Evolutionary conservation across 1,140 invertebrate species (phyloP), one percentile per base, ranked within the genome.

Genomic region (Drosophila gunungcola): DNA sequence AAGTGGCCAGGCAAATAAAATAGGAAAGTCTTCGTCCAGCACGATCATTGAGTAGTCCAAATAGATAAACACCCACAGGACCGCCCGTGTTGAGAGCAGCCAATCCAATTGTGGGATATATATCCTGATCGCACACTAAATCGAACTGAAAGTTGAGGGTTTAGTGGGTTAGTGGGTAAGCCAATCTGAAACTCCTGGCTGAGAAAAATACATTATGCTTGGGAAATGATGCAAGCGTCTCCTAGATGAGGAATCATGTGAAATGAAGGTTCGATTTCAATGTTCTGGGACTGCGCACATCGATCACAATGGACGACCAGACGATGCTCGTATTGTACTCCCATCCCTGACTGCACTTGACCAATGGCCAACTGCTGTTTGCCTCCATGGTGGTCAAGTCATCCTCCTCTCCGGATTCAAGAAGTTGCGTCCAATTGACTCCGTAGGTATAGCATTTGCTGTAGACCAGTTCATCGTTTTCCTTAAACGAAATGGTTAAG

Each of bases 41-140:
- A 63, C 96, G 95, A 93, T 98, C 97, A 84, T 97, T 97, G 2
- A 98, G 92, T 34, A 95, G 92, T 6, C 97, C 97, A 93, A 97
- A 98, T 11, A 96, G 93, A 88, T 97, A 97, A 6, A 97, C 97
- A 36, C 97, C 97, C 64, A 97, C 95, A 0, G 97, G 96, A 25
- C 97, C 97, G 25, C 97, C 97, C 41, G 96, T 92, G 91, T 97
- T 98, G 36, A 97, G 93, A 1, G 96, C 95, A 1, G 96, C 96
- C 68, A 97, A 93, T 9, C 96, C 96, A 51, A 97, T 93, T 2
- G 96, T 97, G 4, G 97, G 97, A 92, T 97, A 97, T 78, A 97
- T 97, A 67, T 95, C 95, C 68, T 94, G 94, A 65, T 96, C 95
- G 89, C 97, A 98, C 39, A 98, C 97, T 77, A 97, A 93, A 94